Conservation (phyloP, 2,113 vertebrate genomes). For the Dromas ardeola region DNA sequence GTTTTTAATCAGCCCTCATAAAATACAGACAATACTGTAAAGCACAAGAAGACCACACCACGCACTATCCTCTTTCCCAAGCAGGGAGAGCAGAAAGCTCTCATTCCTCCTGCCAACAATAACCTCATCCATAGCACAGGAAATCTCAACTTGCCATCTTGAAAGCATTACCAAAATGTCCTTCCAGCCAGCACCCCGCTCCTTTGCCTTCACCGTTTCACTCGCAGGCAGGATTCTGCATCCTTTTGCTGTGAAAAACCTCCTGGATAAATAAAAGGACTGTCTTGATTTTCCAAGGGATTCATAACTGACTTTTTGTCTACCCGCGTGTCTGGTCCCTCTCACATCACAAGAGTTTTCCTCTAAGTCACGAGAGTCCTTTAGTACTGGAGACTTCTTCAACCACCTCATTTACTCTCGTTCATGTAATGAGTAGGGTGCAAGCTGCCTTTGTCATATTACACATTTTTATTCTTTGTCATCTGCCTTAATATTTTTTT, state of each 20-base stretch:
- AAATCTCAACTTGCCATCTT: constrained; percentile 8
- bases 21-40: background rate
- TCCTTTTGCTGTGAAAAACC: background rate
- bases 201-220: background rate
- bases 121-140: background rate
- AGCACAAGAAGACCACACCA: background rate
- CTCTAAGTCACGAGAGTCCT: background rate
- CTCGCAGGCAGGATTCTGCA: background rate
- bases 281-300: background rate
- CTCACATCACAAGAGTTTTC: background rate
- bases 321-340: background rate
- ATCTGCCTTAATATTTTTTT: background rate
- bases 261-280: background rate
- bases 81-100: background rate
- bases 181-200: background rate
- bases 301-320: background rate
- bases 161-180: background rate
- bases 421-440: background rate
- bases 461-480: background rate
- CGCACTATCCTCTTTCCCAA: background rate
- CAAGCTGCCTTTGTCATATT: background rate
- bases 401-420: background rate
- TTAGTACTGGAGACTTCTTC: background rate
- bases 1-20: background rate
- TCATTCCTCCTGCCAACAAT: background rate